phyloP scores from a whole-genome alignment of 2,797 vertebrate genomes.

The Liparis tanakae region DNA sequence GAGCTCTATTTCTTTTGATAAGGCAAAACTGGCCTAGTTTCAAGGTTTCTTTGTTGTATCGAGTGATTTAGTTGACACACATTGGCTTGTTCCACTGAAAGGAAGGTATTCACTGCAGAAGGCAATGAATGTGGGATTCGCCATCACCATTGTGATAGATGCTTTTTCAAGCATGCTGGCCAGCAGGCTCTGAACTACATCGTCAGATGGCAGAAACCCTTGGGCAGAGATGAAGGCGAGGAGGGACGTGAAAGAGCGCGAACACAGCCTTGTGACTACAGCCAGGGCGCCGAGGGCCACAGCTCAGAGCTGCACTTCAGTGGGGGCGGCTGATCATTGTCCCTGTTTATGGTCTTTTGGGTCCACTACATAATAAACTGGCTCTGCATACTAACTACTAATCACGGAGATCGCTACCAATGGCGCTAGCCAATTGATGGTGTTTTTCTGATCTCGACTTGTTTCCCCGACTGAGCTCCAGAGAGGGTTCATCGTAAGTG shows the following conservation, averaged over 20 bases:
- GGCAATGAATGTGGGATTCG: constrained; percentile 39
- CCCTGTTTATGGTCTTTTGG: constrained; percentile 18
- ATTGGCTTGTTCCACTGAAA: constrained; percentile 31
- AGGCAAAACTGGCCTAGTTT: constrained; percentile 32
- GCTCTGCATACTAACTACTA: constrained; percentile 37
- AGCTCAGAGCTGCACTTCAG: constrained; percentile 14
- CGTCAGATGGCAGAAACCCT: constrained; percentile 43
- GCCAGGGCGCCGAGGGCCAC: constrained; percentile 3
- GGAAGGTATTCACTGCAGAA: constrained; percentile 40
- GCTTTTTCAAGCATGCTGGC: constrained; percentile 44
- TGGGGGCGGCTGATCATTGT: constrained; percentile 6
- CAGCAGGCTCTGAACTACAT: constrained; percentile 31
- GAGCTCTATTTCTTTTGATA: constrained; percentile 50
- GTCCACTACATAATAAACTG: constrained; percentile 16
- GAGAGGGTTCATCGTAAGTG: constrained; percentile 45
- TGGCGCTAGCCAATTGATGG: constrained; percentile 16
- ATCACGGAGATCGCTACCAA: constrained; percentile 14
- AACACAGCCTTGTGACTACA: constrained; percentile 30
- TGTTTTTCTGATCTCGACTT: constrained; percentile 38
- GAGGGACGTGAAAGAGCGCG: constrained; percentile 46
- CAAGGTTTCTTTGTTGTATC: constrained; percentile 45
- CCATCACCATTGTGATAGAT: constrained; percentile 56
- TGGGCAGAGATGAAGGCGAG: constrained; percentile 56
- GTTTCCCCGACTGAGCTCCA: constrained; percentile 12
- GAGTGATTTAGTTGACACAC: constrained; percentile 45